A percentile compares a stretch with the other conserved stretches of the same genome.
Conservation (phyloP, 2,113 vertebrate genomes). For the Piprites chloris region DNA sequence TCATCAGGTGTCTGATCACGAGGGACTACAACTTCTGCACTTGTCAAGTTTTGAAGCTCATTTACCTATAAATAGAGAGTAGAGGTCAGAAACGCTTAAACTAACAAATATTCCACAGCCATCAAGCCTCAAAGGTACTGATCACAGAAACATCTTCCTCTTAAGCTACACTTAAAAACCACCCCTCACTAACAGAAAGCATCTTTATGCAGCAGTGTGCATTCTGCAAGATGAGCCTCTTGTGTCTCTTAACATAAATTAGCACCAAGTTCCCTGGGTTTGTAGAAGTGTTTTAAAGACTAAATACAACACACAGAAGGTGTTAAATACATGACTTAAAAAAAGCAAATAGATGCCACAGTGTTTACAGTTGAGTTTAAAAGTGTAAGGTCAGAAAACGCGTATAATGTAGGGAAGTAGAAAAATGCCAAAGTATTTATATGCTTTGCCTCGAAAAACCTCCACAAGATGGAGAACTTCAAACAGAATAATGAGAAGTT, state of each 20-base stretch:
- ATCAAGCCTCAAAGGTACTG: background rate
- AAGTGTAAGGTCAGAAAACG: conserved; percentile 16
- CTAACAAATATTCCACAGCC: background rate
- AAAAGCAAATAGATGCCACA: background rate
- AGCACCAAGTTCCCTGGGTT: background rate
- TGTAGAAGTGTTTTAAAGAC: background rate
- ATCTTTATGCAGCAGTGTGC: background rate
- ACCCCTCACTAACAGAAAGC: background rate
- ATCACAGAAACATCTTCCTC: background rate
- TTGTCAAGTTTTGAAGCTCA: conserved; percentile 96
- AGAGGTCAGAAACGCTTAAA: background rate
- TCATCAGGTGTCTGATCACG: conserved; percentile 98
- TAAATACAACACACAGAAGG: conserved; percentile 16
- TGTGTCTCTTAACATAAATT: conserved; percentile 12
- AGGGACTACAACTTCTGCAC: conserved; percentile 97
- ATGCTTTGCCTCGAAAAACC: background rate
- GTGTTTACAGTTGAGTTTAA: background rate
- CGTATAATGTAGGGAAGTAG: background rate
- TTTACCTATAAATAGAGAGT: conserved; percentile 81
- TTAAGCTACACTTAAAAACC: background rate
- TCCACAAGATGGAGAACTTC: background rate
- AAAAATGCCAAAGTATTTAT: background rate
- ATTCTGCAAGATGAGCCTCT: background rate
- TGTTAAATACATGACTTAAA: background rate
- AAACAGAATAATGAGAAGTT: background rate